Conservation (phyloP, 1,140 invertebrate genomes). For the Teleopsis dalmanni region DNA sequence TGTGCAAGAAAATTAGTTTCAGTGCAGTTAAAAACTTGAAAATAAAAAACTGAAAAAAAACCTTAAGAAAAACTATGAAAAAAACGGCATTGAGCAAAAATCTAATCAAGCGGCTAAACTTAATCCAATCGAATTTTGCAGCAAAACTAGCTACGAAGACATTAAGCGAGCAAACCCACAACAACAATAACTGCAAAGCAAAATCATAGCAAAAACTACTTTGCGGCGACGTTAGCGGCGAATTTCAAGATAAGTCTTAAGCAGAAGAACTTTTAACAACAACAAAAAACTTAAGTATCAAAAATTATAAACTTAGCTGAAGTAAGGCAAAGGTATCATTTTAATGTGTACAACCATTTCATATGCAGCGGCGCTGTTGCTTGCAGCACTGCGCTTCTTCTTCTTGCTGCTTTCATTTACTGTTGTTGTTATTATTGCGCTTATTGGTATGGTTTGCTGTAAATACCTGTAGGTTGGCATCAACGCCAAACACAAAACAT, state of each 20-base stretch:
- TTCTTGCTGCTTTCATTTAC: background rate
- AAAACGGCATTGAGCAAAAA: background rate
- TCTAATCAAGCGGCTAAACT: background rate
- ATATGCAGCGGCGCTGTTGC: background rate
- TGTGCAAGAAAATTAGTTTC: conserved; percentile 45
- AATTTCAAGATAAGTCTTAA: conserved; percentile 1
- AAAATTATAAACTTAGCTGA: background rate
- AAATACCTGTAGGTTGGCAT: background rate
- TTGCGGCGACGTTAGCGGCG: background rate
- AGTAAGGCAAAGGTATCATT: background rate
- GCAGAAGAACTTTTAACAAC: background rate
- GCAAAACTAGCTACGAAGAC: background rate
- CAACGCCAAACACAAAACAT: too few relatives aligned
- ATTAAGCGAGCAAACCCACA: background rate
- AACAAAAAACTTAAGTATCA: conserved; percentile 1
- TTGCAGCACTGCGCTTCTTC: background rate
- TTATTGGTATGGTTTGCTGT: background rate
- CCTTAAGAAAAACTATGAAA: conserved; percentile 12
- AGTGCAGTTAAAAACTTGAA: conserved; percentile 10
- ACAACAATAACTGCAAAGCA: background rate
- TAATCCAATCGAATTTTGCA: background rate
- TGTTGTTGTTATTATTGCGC: background rate
- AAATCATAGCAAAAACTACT: background rate
- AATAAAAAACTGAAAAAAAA: conserved; percentile 2
- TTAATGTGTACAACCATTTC: conserved; percentile 1